Conservation (phyloP, 2,797 vertebrate species). For the Ctenosaura bakeri region DNA sequence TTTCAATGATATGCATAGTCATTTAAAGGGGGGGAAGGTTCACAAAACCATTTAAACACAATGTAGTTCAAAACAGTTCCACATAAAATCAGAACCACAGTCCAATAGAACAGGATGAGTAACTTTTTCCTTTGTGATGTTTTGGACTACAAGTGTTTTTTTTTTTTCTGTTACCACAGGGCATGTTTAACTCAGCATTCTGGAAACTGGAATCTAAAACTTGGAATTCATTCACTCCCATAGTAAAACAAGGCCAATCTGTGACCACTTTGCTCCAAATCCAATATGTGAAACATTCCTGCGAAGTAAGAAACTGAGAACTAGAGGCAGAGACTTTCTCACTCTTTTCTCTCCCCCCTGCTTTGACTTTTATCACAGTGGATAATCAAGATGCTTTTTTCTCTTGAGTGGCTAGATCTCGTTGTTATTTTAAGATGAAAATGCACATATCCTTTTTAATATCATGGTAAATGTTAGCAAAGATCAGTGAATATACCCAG, state of each 20-base stretch:
- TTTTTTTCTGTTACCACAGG: not conserved
- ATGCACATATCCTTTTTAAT: slow-evolving; percentile 11
- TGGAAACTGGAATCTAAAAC: not conserved
- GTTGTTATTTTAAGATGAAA: slow-evolving; percentile 17
- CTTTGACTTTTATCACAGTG: not conserved
- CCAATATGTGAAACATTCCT: not conserved
- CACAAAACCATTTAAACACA: not conserved
- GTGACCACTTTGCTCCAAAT: too few species aligned
- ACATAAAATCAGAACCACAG: not conserved
- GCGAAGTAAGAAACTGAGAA: not conserved
- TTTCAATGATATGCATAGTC: too few species aligned
- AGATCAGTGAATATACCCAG: not conserved
- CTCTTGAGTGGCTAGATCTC: not conserved
- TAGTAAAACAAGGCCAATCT: not conserved
- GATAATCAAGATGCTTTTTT: not conserved
- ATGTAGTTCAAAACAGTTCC: not conserved
- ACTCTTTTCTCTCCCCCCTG: not conserved
- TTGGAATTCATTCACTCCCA: not conserved
- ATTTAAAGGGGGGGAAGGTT: too few species aligned
- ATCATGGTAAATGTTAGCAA: slow-evolving; percentile 19
- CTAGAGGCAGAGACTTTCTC: not conserved
- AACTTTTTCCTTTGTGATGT: not conserved
- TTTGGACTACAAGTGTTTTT: not conserved
- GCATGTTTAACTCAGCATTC: not conserved
- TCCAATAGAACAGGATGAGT: not conserved